Conservation (phyloP, 2,113 vertebrate genomes). For the Cinclus mexicanus region DNA sequence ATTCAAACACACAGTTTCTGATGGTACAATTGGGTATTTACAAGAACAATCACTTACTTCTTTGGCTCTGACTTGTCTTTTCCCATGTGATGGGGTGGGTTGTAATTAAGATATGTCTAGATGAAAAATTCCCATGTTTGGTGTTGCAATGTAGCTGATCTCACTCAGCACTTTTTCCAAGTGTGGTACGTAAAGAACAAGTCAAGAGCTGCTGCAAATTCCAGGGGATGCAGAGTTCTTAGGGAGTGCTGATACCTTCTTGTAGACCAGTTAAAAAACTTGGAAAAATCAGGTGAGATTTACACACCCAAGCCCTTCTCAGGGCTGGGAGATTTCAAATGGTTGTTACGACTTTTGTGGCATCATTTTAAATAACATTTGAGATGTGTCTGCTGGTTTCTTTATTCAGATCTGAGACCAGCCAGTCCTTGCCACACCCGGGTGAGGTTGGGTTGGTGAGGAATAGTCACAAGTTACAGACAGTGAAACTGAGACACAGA, state of each 20-base stretch:
- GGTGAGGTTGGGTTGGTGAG: neutral
- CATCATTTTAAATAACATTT: neutral
- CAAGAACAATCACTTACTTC: constrained; percentile 37
- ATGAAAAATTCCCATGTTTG: constrained; percentile 35
- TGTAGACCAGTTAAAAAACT: neutral
- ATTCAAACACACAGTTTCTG: neutral
- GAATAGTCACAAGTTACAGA: neutral
- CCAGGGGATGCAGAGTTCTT: neutral
- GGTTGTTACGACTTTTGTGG: neutral
- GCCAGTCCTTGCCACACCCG: neutral
- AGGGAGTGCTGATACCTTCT: neutral
- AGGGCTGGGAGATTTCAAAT: neutral
- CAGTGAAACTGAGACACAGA: neutral
- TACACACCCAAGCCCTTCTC: neutral
- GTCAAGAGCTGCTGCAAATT: neutral
- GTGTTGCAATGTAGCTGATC: constrained; percentile 46
- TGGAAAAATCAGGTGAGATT: neutral
- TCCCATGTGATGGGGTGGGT: constrained; percentile 55
- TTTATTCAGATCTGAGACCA: neutral
- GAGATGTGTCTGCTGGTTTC: neutral
- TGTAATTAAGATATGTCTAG: constrained; percentile 32
- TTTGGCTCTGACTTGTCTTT: constrained; percentile 44
- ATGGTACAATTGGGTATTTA: constrained; percentile 13
- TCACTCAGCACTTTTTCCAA: constrained; percentile 11
- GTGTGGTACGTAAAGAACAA: neutral